A percentile compares a stretch with the other conserved stretches of the same genome.
These are phyloP conservation scores for Ditylenchus dipsaci DNA, from an alignment of 1,140 invertebrate species.

Conservation along the genomic window DNA sequence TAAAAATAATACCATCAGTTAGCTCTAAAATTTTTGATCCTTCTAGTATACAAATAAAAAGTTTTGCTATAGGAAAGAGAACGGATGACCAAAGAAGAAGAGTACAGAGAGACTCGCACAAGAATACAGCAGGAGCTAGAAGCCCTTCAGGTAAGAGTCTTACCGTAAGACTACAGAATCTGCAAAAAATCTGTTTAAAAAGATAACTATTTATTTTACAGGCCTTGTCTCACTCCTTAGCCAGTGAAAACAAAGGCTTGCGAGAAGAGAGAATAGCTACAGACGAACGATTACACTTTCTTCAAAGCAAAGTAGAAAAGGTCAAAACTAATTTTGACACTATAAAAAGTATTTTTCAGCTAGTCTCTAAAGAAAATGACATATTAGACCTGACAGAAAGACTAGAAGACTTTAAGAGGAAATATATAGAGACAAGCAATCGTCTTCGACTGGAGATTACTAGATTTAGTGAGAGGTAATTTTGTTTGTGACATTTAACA, in stretches of 20 bases:
- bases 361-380: neutral
- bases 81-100: conserved; percentile 12
- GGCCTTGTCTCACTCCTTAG: conserved; percentile 30
- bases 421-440: neutral
- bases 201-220: conserved; percentile 32
- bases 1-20: too few species aligned
- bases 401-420: conserved; percentile 3
- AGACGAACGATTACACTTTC: conserved; percentile 18
- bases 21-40: too few species aligned
- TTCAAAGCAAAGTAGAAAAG: conserved; percentile 30
- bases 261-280: conserved; percentile 31
- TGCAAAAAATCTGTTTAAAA: conserved; percentile 1
- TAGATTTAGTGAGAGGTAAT: neutral
- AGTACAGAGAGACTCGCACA: conserved; percentile 6
- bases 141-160: conserved; percentile 23
- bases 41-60: neutral
- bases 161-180: conserved; percentile 22
- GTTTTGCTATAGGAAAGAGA: conserved; percentile 18
- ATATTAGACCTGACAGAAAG: conserved; percentile 4
- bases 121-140: conserved; percentile 32
- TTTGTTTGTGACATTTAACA: too few species aligned
- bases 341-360: neutral
- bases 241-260: conserved; percentile 38
- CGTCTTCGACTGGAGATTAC: neutral
- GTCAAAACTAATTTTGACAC: neutral